These are phyloP conservation scores for Panulirus ornatus DNA, from an alignment of 1,140 invertebrate genomes.

Conservation along the genomic window DNA sequence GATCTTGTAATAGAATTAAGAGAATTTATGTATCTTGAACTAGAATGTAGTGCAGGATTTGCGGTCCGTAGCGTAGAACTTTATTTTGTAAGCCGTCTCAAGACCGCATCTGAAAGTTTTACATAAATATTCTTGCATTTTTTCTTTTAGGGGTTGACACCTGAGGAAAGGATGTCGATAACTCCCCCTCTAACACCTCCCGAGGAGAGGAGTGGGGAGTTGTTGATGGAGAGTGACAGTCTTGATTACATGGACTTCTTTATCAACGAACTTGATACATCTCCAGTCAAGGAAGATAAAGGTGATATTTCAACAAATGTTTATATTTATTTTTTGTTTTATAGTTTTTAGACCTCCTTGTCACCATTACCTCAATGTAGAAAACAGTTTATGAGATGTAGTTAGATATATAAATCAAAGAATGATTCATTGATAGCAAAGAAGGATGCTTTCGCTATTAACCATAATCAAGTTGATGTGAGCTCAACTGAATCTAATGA, in stretches of 20 bases:
- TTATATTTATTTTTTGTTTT: not conserved
- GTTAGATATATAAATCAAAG: no score
- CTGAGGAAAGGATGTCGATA: not conserved
- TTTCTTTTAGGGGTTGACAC: not conserved
- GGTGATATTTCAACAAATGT: not conserved
- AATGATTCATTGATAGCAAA: no score
- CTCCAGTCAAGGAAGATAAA: constrained; percentile 1
- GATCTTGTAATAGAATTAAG: not conserved
- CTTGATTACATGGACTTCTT: constrained; percentile 29
- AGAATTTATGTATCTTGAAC: not conserved
- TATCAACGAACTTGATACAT: not conserved
- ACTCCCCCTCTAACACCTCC: constrained; percentile 33
- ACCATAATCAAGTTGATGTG: no score
- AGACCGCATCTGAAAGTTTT: no score
- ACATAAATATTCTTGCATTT: not conserved
- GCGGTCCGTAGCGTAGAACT: not conserved
- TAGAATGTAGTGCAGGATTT: not conserved
- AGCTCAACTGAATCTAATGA: no score
- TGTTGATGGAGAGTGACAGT: not conserved
- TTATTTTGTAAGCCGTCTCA: no score
- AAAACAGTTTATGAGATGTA: no score
- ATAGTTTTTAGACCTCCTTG: not conserved
- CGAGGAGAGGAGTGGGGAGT: not conserved
- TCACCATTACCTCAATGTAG: no score
- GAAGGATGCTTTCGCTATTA: no score